Conservation (phyloP, 2,888 invertebrate species). For the Lycia hirtaria region DNA sequence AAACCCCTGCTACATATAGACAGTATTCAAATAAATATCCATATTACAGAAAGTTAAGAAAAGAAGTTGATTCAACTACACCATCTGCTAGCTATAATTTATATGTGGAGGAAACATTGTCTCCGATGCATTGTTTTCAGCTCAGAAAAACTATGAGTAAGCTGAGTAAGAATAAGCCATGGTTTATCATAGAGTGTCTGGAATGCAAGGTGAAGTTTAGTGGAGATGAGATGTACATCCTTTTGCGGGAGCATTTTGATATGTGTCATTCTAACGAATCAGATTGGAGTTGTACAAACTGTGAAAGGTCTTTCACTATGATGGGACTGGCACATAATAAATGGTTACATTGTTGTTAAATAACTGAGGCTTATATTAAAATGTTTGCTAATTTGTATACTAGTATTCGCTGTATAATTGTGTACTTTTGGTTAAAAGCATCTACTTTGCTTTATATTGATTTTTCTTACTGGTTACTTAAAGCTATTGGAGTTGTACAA, state of each 20-base stretch:
- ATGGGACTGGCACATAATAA: not conserved
- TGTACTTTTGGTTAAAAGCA: no score
- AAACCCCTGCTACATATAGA: constrained; percentile 41
- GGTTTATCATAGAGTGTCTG: constrained; percentile 56
- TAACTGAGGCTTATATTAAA: no score
- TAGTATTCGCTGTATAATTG: no score
- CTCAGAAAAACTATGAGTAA: constrained; percentile 24
- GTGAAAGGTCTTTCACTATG: constrained; percentile 9
- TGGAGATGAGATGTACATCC: constrained; percentile 28
- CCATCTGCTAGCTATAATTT: constrained; percentile 48
- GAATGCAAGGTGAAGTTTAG: constrained; percentile 49
- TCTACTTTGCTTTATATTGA: no score
- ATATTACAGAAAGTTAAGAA: constrained; percentile 59
- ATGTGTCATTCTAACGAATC: constrained; percentile 53
- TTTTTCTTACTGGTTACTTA: no score
- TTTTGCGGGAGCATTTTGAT: constrained; percentile 53
- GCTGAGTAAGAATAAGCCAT: constrained; percentile 11
- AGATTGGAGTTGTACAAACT: constrained; percentile 55
- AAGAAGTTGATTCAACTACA: constrained; percentile 34
- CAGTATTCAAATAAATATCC: constrained; percentile 49
- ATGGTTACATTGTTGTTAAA: constrained; percentile 13
- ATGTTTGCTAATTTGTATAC: no score
- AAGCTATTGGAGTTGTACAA: constrained; percentile 52
- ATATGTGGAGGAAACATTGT: constrained; percentile 58
- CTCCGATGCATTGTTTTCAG: constrained; percentile 46